These are phyloP conservation scores for Nesospiza acunhae DNA, from an alignment of 2,113 vertebrate genomes.

Conservation along the genomic window DNA sequence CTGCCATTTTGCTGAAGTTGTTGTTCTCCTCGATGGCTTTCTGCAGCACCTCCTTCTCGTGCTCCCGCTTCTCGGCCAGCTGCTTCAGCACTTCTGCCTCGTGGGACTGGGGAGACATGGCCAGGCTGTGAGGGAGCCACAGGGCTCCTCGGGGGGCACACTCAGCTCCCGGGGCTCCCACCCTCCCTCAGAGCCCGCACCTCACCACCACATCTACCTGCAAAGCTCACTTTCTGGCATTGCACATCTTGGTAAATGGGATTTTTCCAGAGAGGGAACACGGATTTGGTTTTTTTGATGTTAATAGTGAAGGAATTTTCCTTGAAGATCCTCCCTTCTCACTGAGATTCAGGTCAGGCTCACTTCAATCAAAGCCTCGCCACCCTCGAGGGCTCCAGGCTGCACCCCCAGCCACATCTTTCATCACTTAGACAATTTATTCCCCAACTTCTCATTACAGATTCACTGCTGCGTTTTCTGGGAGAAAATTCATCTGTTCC, in stretches of 20 bases:
- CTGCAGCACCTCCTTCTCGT: slow-evolving; percentile 94
- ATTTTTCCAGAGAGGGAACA: not conserved
- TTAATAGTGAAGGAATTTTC: accelerated
- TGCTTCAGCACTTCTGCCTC: slow-evolving; percentile 93
- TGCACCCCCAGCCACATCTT: not conserved
- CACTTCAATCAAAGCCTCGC: not conserved
- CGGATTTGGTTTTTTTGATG: accelerated
- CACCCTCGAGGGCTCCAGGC: not conserved
- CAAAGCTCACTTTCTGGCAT: not conserved
- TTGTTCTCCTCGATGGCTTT: slow-evolving; percentile 92
- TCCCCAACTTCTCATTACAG: not conserved
- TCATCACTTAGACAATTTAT: not conserved
- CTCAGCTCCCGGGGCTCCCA: not conserved
- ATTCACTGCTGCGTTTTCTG: not conserved
- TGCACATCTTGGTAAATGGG: not conserved
- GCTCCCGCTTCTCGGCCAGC: slow-evolving; percentile 80
- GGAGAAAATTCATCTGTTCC: not conserved
- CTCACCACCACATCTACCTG: no score
- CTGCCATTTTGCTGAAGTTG: slow-evolving; percentile 94
- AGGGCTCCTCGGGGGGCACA: not conserved
- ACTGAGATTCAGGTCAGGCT: not conserved
- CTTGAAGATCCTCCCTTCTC: not conserved
- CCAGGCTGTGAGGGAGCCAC: not conserved
- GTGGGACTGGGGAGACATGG: slow-evolving; percentile 78
- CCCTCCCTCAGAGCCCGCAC: not conserved